Evolutionary conservation across 2,888 invertebrate genomes (phyloP).

Genomic region (Brachypterus glaber): DNA sequence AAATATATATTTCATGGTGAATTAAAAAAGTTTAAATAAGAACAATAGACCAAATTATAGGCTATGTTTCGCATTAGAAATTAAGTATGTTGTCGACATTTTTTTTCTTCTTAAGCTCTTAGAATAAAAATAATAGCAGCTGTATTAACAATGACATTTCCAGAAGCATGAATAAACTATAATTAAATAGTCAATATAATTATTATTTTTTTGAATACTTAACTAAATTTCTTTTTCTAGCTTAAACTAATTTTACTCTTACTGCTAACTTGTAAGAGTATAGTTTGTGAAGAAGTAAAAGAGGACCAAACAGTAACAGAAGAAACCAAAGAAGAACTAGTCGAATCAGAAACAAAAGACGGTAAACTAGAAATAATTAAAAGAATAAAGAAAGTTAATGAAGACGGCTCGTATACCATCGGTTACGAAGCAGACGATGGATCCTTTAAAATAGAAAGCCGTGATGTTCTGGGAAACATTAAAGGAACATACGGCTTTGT

Average conservation of each 20-base stretch:
- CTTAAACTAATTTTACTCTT: no score
- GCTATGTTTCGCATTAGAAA: no score
- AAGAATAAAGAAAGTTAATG: constrained; percentile 69
- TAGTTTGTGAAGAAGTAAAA: background rate
- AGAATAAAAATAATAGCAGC: constrained; percentile 26
- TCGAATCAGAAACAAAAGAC: constrained; percentile 55
- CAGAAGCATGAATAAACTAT: constrained; percentile 4
- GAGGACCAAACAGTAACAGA: background rate
- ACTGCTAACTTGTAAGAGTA: constrained; percentile 7
- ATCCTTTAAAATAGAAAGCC: constrained; percentile 74
- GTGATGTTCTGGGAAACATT: constrained; percentile 69
- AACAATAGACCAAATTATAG: no score
- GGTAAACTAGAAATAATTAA: constrained; percentile 71
- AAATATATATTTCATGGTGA: no score
- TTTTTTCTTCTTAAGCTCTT: no score
- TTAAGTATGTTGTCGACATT: no score
- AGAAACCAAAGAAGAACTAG: constrained; percentile 44
- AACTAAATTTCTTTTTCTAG: no score
- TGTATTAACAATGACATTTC: background rate
- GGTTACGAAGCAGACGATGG: constrained; percentile 81
- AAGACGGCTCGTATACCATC: constrained; percentile 75
- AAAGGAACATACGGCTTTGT: constrained; percentile 78
- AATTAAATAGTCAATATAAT: no score
- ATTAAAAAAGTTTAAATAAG: no score
- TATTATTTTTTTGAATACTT: no score